Percentiles rank a stretch among this genome's conserved stretches.
Conservation (phyloP, 2,888 invertebrate genomes). For the Pseudoips prasinana region DNA sequence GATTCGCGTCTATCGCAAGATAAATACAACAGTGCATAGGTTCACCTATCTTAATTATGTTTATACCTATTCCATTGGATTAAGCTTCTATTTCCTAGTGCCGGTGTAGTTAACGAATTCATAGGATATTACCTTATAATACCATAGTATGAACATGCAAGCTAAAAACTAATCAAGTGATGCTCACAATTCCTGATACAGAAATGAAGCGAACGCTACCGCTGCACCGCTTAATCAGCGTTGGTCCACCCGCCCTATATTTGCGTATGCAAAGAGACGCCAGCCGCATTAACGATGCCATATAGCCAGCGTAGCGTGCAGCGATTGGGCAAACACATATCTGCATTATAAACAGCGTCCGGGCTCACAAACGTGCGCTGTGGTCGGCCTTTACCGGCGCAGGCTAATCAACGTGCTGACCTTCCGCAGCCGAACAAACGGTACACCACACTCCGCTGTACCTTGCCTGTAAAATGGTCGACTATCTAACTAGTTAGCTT, state of each 20-base stretch:
- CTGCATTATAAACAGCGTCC: conserved; percentile 82
- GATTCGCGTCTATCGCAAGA: background rate
- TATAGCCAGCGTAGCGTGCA: conserved; percentile 81
- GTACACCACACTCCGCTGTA: conserved; percentile 47
- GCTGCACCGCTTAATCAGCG: conserved; percentile 79
- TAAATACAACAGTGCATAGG: too few relatives aligned
- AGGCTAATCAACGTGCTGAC: conserved; percentile 80
- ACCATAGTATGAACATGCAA: too few relatives aligned
- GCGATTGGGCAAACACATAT: conserved; percentile 82
- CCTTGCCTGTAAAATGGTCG: conserved; percentile 45
- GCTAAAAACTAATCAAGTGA: conserved; percentile 63
- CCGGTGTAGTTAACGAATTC: too few relatives aligned
- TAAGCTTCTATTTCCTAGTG: too few relatives aligned
- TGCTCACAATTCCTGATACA: conserved; percentile 59
- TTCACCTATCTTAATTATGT: too few relatives aligned
- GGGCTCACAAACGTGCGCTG: conserved; percentile 79
- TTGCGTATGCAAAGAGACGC: conserved; percentile 82
- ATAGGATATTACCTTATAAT: too few relatives aligned
- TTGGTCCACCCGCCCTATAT: conserved; percentile 78
- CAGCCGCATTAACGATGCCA: conserved; percentile 81
- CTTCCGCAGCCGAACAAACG: conserved; percentile 74
- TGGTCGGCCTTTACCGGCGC: conserved; percentile 78
- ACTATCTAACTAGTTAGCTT: conserved; percentile 36
- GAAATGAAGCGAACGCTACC: conserved; percentile 67
- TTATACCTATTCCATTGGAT: too few relatives aligned